Percentiles rank a stretch among this genome's conserved stretches.
Conservation (phyloP, 1,140 invertebrate species). For the Zaprionus kolodkinae region DNA sequence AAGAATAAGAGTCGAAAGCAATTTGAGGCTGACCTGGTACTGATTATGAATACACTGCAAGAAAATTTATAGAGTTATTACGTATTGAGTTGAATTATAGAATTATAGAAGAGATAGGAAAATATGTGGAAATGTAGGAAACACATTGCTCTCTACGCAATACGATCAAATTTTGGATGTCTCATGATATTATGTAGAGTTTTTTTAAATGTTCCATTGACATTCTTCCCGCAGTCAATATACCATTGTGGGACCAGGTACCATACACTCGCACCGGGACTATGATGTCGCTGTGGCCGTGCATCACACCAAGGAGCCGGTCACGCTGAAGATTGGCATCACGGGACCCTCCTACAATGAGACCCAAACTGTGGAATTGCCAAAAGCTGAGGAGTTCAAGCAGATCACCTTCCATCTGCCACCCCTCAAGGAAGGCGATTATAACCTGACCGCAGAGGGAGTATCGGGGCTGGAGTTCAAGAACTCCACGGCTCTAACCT, state of each 20-base stretch:
- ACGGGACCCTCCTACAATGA: conserved; percentile 89
- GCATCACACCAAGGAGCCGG: conserved; percentile 86
- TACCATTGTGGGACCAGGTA: conserved; percentile 92
- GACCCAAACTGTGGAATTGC: conserved; percentile 88
- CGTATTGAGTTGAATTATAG: not conserved
- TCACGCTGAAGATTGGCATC: conserved; percentile 89
- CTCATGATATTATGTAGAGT: not conserved
- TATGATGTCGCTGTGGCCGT: conserved; percentile 92
- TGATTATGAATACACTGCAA: conserved; percentile 7
- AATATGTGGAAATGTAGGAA: not conserved
- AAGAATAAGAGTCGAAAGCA: not conserved
- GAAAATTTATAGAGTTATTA: not conserved
- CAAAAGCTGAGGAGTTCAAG: conserved; percentile 87
- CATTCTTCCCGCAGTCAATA: conserved; percentile 84
- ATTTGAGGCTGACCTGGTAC: conserved; percentile 11
- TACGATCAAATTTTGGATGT: too few species aligned
- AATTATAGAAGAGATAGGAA: not conserved
- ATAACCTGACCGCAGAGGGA: conserved; percentile 90
- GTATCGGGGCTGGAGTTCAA: conserved; percentile 93
- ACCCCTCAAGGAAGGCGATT: conserved; percentile 90
- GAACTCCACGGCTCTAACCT: conserved; percentile 96
- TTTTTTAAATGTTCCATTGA: conserved; percentile 18
- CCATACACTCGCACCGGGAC: conserved; percentile 91
- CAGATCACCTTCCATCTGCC: conserved; percentile 90
- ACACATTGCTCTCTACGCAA: not conserved